These are phyloP conservation scores for Xiphydria camelus DNA, from an alignment of 2,888 invertebrate genomes.

Conservation along the genomic window DNA sequence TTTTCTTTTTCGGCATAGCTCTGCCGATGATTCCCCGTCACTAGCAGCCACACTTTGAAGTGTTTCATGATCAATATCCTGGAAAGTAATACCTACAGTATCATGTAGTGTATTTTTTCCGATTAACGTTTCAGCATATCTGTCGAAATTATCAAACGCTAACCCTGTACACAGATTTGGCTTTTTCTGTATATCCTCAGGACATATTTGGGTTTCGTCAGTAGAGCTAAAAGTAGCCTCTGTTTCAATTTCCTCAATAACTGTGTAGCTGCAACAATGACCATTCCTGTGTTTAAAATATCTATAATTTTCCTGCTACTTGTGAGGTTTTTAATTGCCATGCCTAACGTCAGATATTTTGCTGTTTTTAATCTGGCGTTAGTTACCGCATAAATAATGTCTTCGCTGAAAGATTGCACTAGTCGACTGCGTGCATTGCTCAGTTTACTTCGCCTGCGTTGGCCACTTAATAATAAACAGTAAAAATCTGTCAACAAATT, in stretches of 20 bases:
- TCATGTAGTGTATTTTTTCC: slow-evolving; percentile 27
- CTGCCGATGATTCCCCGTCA: neutral
- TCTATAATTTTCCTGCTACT: slow-evolving; percentile 33
- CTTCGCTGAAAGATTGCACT: slow-evolving; percentile 16
- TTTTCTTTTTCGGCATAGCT: too few relatives aligned
- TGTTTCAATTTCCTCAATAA: slow-evolving; percentile 28
- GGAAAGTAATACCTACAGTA: slow-evolving; percentile 26
- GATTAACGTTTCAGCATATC: slow-evolving; percentile 22
- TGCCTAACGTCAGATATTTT: slow-evolving; percentile 31
- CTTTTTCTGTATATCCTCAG: slow-evolving; percentile 19
- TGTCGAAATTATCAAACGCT: slow-evolving; percentile 23
- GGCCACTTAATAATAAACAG: too few relatives aligned
- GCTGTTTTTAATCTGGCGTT: slow-evolving; percentile 33
- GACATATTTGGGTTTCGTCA: slow-evolving; percentile 16
- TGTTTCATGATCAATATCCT: slow-evolving; percentile 7
- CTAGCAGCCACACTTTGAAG: neutral
- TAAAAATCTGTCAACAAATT: too few relatives aligned
- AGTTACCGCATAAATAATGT: slow-evolving; percentile 29
- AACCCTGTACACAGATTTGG: slow-evolving; percentile 21
- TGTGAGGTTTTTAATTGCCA: slow-evolving; percentile 31
- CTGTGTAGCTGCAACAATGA: slow-evolving; percentile 32
- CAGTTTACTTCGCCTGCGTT: too few relatives aligned
- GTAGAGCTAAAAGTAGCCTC: slow-evolving; percentile 18
- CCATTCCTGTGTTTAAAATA: slow-evolving; percentile 29
- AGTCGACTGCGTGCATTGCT: too few relatives aligned